Base-by-base conservation (phyloP, 64 coral and sea anemone genomes). In the Orbicella faveolata region DNA sequence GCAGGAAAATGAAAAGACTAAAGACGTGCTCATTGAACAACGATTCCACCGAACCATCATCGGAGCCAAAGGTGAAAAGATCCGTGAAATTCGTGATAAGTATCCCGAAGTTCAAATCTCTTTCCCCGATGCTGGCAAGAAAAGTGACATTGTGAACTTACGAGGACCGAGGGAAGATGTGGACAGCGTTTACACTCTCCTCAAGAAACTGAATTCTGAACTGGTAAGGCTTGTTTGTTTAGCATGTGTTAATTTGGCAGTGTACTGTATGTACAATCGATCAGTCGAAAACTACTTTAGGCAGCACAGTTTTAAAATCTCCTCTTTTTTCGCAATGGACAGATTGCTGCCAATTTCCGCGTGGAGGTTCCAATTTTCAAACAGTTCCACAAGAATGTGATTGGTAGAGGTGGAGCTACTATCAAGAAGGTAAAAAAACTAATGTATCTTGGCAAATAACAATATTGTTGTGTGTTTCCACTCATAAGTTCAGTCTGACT, bases 341-440 rank as follows among this genome's bases (percentile, higher is more conserved):
- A 96, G 94, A 94, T 95, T 81, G 97, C 93, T 74, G 88, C 94
- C 13, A 99, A 99, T 63, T 96, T 88, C 72, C 76, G 88, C 35
- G 53, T 93, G 8, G 94, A 99, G 41, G 91, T 99, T 33, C 97
- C 97, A 52, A 93, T 99, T 84, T 99, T 93, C 83, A 99, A 99
- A 65, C 91, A 99, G 80, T 99, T 99, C 75, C 97, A 99, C 79
- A 95, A 92, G 79, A 99, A 99, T 78, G 79, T 99, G 23, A 99
- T 99, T 84, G 97, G 97, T 15, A 81, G 97, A 91, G 97, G 97
- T 53, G 97, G 97, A 17, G 81, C 84, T 1, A 99, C 97, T 4
- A 99, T 99, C 39, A 95, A 89, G 57, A 99, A 99, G 97, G 97
- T 99, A 85, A 39, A 39, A 84, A 1, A 39, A 39, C 1, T 39